phyloP scores from a whole-genome alignment of 2,888 invertebrate species.

The Perdita meconis region DNA sequence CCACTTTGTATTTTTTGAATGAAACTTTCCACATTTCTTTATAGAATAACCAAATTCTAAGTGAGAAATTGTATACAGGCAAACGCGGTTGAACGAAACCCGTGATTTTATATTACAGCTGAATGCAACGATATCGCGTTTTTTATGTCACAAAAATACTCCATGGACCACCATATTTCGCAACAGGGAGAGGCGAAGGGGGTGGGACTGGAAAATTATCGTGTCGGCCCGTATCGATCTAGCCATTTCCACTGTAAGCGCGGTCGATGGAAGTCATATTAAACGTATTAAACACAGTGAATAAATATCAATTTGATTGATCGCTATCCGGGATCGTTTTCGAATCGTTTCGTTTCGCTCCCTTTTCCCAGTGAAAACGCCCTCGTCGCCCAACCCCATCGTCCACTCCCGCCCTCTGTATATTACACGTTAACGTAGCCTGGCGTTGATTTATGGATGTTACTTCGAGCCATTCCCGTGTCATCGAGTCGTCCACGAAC shows the following conservation, averaged over 20 bases:
- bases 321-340: conserved; percentile 59
- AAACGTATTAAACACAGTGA: conserved; percentile 59
- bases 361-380: conserved; percentile 1
- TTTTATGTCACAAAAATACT: background rate
- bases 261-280: conserved; percentile 55
- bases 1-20: too few relatives aligned
- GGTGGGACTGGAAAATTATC: conserved; percentile 19
- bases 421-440: conserved; percentile 42
- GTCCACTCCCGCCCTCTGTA: conserved; percentile 4
- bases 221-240: conserved; percentile 5
- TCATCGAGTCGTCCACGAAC: conserved; percentile 31
- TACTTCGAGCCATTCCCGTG: conserved; percentile 33
- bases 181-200: background rate
- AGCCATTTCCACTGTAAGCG: background rate
- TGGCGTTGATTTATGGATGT: conserved; percentile 65
- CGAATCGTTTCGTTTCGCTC: conserved; percentile 39
- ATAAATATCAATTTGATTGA: conserved; percentile 75
- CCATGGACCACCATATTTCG: conserved; percentile 14
- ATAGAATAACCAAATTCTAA: too few relatives aligned
- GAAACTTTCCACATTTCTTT: too few relatives aligned
- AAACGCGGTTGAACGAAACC: too few relatives aligned
- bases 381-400: background rate
- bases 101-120: background rate
- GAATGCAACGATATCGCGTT: background rate
- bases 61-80: too few relatives aligned